Evolutionary conservation across 1,140 invertebrate genomes (phyloP).

Genomic region (Drosophila azteca): DNA sequence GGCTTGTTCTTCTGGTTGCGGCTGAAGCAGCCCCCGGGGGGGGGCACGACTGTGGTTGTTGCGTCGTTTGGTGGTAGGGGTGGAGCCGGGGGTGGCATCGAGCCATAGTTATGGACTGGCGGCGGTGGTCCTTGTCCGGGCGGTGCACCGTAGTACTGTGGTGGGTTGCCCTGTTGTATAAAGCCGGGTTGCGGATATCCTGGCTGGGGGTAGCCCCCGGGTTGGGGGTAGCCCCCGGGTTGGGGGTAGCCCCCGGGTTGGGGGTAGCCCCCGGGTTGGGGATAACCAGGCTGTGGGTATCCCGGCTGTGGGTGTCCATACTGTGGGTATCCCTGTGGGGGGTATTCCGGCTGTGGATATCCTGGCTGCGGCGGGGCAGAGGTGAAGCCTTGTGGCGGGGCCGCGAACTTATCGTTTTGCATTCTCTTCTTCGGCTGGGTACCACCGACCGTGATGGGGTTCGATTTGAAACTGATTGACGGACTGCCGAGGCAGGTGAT

Average conservation of each 20-base stretch:
- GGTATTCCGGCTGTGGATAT: conserved; percentile 2
- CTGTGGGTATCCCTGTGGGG: conserved; percentile 10
- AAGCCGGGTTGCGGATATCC: conserved; percentile 19
- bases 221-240: conserved; percentile 19
- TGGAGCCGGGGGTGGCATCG: background rate
- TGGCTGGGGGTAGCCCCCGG: background rate
- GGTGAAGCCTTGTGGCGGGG: conserved; percentile 12
- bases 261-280: background rate
- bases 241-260: conserved; percentile 4
- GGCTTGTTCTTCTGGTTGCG: conserved; percentile 53
- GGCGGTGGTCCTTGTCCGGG: conserved; percentile 13
- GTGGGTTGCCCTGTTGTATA: conserved; percentile 24
- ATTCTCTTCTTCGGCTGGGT: background rate
- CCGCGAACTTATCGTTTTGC: conserved; percentile 33
- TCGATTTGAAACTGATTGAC: conserved; percentile 29
- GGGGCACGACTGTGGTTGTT: conserved; percentile 14
- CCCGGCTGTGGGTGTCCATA: conserved; percentile 4
- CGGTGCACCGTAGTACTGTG: conserved; percentile 24
- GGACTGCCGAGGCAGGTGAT: background rate
- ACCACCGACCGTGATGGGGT: conserved; percentile 4
- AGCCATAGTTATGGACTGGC: conserved; percentile 35
- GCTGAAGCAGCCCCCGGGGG: conserved; percentile 34
- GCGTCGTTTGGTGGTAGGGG: conserved; percentile 6
- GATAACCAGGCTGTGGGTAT: conserved; percentile 15
- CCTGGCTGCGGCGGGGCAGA: conserved; percentile 10